These are phyloP conservation scores for Eumaeus atala DNA, from an alignment of 1,140 invertebrate genomes.

Conservation along the genomic window DNA sequence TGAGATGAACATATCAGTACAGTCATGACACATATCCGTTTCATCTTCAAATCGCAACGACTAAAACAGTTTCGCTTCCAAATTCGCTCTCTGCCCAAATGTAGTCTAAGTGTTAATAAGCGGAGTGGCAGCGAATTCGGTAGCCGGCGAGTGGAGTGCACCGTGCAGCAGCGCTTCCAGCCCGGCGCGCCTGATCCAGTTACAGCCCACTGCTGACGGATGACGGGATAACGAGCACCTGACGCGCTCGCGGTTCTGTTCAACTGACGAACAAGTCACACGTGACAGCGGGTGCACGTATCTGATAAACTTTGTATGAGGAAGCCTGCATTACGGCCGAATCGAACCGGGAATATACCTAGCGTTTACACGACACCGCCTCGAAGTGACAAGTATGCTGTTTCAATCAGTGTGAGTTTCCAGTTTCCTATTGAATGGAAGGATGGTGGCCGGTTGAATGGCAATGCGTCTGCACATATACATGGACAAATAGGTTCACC, in stretches of 20 bases:
- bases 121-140: conserved; percentile 24
- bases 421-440: no score
- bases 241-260: conserved; percentile 28
- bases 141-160: conserved; percentile 20
- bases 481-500: no score
- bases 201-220: no score
- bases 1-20: background rate
- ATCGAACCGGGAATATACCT: no score
- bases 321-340: no score
- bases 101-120: conserved; percentile 5
- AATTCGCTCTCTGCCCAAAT: background rate
- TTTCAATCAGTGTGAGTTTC: no score
- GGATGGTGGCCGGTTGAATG: no score
- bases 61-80: background rate
- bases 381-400: no score
- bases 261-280: conserved; percentile 1
- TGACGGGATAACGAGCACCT: conserved; percentile 34
- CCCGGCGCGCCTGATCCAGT: conserved; percentile 26
- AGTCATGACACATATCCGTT: background rate
- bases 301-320: no score
- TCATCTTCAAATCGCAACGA: no score
- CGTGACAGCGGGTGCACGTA: background rate
- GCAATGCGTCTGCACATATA: no score
- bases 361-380: no score
- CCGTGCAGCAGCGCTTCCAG: conserved; percentile 20